Evolutionary conservation across 1,140 invertebrate species (phyloP).

Genomic region (Lordiphosa collinella): DNA sequence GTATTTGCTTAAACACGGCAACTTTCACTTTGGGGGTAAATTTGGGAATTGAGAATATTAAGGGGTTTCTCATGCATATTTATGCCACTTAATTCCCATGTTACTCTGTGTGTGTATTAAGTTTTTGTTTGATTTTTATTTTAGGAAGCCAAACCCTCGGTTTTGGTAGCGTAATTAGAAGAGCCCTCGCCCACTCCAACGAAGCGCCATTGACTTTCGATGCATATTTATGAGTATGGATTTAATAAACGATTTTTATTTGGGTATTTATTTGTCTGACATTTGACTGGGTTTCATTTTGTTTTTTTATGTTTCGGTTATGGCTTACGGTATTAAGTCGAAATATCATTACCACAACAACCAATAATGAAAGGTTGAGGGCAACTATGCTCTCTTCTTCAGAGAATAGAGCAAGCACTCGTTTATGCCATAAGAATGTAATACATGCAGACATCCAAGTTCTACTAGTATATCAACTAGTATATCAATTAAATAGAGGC

Average conservation of each 20-base stretch:
- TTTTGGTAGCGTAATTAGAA: conserved; percentile 50
- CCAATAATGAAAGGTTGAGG: no score
- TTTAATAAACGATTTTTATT: conserved; percentile 61
- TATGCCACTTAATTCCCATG: conserved; percentile 58
- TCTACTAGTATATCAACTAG: no score
- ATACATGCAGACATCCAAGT: no score
- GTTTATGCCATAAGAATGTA: no score
- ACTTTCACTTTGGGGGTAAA: conserved; percentile 36
- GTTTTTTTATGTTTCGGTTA: conserved; percentile 9
- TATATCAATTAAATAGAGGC: no score
- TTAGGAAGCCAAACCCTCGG: conserved; percentile 6
- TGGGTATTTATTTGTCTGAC: conserved; percentile 31
- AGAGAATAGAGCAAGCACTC: no score
- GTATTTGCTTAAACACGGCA: conserved; percentile 55
- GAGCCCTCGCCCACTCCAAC: conserved; percentile 2
- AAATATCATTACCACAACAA: no score
- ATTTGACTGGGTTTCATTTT: neutral
- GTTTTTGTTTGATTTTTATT: conserved; percentile 32
- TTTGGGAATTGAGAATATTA: conserved; percentile 19
- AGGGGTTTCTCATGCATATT: conserved; percentile 66
- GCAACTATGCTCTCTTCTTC: no score
- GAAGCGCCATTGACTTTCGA: conserved; percentile 22
- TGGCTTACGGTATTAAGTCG: neutral
- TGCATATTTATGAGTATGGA: conserved; percentile 77
- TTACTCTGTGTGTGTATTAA: conserved; percentile 5